Percentiles rank a stretch among this genome's conserved stretches.
Evolutionary conservation across 2,797 vertebrate genomes (phyloP).

Genomic region (Cetoscarus ocellatus): DNA sequence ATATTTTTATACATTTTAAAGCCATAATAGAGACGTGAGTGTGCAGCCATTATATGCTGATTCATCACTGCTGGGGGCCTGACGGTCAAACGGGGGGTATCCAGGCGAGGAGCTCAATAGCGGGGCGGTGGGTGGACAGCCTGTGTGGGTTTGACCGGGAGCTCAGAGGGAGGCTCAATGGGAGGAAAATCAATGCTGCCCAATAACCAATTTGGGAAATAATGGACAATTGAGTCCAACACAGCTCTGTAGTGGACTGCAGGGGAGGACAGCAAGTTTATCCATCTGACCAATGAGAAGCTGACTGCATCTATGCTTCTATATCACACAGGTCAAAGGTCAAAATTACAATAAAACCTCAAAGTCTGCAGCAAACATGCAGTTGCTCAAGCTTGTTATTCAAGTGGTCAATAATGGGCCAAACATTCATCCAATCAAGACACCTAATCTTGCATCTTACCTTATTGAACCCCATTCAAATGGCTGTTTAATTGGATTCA

Average conservation of each 20-base stretch:
- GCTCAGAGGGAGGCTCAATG: constrained; percentile 70
- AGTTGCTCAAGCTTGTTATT: neutral
- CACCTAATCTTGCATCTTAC: neutral
- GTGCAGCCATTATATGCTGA: constrained; percentile 42
- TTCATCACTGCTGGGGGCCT: constrained; percentile 45
- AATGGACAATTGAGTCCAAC: constrained; percentile 78
- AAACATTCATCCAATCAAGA: neutral
- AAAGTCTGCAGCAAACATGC: neutral
- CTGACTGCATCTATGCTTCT: constrained; percentile 9
- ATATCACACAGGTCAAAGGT: neutral
- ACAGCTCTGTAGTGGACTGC: constrained; percentile 55
- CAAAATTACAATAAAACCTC: neutral
- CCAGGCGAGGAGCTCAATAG: constrained; percentile 72
- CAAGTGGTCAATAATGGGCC: neutral
- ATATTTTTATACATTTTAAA: constrained; percentile 2
- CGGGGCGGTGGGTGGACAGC: constrained; percentile 67
- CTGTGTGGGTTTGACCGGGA: constrained; percentile 59
- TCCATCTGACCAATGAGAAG: constrained; percentile 48
- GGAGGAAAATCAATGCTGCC: constrained; percentile 80
- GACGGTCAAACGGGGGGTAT: constrained; percentile 50
- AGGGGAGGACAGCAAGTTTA: constrained; percentile 54
- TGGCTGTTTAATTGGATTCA: too few relatives aligned
- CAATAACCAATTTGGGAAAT: constrained; percentile 81
- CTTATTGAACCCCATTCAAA: too few relatives aligned
- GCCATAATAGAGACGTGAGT: constrained; percentile 59